These are phyloP conservation scores for Jaculus jaculus DNA, from an alignment of 2,113 vertebrate species.

Conservation along the genomic window DNA sequence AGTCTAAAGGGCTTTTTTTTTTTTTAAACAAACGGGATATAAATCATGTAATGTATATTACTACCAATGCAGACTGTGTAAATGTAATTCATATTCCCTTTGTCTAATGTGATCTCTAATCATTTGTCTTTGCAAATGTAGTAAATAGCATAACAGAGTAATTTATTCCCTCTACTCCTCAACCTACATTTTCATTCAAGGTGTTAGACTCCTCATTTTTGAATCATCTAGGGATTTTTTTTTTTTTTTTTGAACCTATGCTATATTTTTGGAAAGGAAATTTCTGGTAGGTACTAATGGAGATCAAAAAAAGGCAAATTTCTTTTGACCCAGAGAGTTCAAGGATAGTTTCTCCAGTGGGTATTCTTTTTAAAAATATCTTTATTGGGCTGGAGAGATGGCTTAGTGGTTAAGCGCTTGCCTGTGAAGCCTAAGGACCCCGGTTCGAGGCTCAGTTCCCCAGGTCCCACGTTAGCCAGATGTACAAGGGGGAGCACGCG, in stretches of 20 bases:
- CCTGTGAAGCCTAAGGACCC: no score
- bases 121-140: constrained; percentile 27
- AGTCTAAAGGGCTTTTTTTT: background rate
- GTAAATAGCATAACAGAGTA: background rate
- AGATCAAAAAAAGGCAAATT: background rate
- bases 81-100: background rate
- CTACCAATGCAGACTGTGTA: background rate
- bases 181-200: background rate
- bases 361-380: no score
- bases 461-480: no score
- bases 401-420: no score
- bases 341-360: background rate
- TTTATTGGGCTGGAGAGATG: no score
- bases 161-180: background rate
- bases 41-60: background rate
- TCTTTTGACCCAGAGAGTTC: background rate
- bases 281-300: background rate
- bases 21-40: background rate
- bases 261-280: background rate
- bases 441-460: no score
- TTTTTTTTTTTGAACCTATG: background rate
- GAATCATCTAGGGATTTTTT: background rate
- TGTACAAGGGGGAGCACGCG: no score
- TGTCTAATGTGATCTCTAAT: background rate
- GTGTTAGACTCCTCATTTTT: background rate